phyloP scores from a whole-genome alignment of 1,140 invertebrate genomes.

The Drosophila navojoa region DNA sequence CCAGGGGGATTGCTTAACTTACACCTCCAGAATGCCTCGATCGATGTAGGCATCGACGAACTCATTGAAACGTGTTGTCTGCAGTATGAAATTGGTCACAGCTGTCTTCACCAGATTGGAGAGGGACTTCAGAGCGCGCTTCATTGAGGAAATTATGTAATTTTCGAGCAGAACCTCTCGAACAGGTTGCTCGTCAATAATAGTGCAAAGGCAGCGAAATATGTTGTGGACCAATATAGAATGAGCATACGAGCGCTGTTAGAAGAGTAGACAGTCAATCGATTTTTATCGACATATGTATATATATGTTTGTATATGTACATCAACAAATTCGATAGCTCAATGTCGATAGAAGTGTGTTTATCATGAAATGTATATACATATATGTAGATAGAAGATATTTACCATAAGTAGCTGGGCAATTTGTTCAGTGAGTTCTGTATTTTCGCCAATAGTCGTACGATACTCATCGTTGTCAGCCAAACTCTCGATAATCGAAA shows the following conservation, averaged over 20 bases:
- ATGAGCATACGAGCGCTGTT: slow-evolving; percentile 67
- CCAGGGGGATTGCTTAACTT: slow-evolving; percentile 10
- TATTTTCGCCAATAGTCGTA: slow-evolving; percentile 26
- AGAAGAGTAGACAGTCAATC: neutral
- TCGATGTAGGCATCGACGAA: slow-evolving; percentile 73
- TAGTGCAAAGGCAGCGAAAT: slow-evolving; percentile 74
- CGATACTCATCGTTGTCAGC: slow-evolving; percentile 70
- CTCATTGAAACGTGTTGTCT: slow-evolving; percentile 72
- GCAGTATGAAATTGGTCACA: slow-evolving; percentile 78
- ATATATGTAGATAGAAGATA: neutral
- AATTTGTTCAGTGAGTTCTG: slow-evolving; percentile 54
- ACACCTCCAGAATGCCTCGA: slow-evolving; percentile 74
- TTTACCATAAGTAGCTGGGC: slow-evolving; percentile 68
- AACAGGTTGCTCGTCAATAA: slow-evolving; percentile 64
- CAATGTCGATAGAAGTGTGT: too few species aligned
- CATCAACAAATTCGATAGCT: too few species aligned
- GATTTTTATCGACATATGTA: neutral
- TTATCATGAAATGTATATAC: neutral
- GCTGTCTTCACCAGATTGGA: slow-evolving; percentile 76
- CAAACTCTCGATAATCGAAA: slow-evolving; percentile 65
- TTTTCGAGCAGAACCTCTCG: slow-evolving; percentile 48
- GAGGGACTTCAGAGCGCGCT: slow-evolving; percentile 68
- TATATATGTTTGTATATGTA: neutral
- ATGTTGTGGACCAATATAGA: slow-evolving; percentile 75
- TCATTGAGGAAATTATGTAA: slow-evolving; percentile 69